Percentiles rank a stretch among this genome's conserved stretches.
phyloP scores from a whole-genome alignment of 2,797 vertebrate species.

The Nannoperca australis region DNA sequence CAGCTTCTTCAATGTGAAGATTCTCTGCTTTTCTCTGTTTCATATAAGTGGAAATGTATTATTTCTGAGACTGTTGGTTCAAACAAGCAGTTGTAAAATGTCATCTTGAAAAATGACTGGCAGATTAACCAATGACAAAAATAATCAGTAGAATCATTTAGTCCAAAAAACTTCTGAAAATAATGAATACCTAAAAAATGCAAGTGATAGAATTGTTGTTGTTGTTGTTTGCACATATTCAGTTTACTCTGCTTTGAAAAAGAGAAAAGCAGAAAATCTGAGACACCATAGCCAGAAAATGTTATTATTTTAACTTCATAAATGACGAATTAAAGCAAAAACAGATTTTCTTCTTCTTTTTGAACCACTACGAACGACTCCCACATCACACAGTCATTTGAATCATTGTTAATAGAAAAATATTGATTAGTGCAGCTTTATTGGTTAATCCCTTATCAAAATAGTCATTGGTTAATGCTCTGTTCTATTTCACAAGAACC shows the following conservation, averaged over 20 bases:
- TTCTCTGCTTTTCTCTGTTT: not conserved
- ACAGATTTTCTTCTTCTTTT: not conserved
- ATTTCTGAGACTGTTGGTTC: not conserved
- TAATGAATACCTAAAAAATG: not conserved
- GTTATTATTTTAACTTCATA: not conserved
- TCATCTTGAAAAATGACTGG: not conserved
- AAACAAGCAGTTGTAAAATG: conserved; percentile 2
- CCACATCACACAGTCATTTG: not conserved
- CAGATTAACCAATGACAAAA: not conserved
- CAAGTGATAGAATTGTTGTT: not conserved
- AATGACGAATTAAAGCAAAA: not conserved
- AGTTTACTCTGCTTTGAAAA: not conserved
- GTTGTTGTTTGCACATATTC: not conserved
- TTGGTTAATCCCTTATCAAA: too few relatives aligned
- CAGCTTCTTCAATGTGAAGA: not conserved
- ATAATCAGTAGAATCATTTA: not conserved
- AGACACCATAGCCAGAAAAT: not conserved
- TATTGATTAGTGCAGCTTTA: not conserved
- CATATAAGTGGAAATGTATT: not conserved
- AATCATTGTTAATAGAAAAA: not conserved
- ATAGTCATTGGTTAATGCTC: too few relatives aligned
- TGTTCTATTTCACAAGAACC: not conserved
- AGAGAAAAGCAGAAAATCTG: not conserved
- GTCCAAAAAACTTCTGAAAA: not conserved
- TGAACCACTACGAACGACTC: not conserved